Evolutionary conservation across 2,113 vertebrate species (phyloP).

Genomic region (Tyto alba): DNA sequence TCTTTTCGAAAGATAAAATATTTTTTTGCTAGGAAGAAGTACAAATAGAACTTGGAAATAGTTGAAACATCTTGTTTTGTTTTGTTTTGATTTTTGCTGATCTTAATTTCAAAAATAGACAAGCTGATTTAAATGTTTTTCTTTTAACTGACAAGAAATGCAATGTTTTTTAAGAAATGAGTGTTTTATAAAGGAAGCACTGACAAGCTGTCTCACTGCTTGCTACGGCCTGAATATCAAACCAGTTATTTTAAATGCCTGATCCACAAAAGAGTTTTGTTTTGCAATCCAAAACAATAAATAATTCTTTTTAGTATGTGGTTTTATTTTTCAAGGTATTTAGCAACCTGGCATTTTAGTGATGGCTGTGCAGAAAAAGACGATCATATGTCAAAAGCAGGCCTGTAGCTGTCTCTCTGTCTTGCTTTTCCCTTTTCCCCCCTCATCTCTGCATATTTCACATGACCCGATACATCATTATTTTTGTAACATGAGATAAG

Average conservation of each 20-base stretch:
- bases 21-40: neutral
- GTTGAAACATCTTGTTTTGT: slow-evolving; percentile 7
- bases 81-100: slow-evolving; percentile 36
- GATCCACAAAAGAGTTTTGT: neutral
- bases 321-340: slow-evolving; percentile 20
- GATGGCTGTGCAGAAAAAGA: neutral
- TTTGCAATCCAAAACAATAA: neutral
- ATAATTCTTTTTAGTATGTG: neutral
- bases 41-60: slow-evolving; percentile 2
- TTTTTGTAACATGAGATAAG: slow-evolving; percentile 7
- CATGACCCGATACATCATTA: slow-evolving; percentile 20
- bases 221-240: slow-evolving; percentile 35
- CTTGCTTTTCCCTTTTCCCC: neutral
- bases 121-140: slow-evolving; percentile 43
- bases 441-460: neutral
- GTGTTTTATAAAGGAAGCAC: slow-evolving; percentile 5
- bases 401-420: neutral
- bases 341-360: slow-evolving; percentile 11
- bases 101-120: slow-evolving; percentile 36
- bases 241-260: slow-evolving; percentile 27
- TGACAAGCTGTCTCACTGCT: slow-evolving; percentile 41
- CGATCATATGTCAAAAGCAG: neutral
- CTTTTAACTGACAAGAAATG: slow-evolving; percentile 25
- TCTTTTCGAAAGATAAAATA: neutral
- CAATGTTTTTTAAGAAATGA: neutral